A percentile compares a stretch with the other conserved stretches of the same genome.
Evolutionary conservation across 1,140 invertebrate species (phyloP).

Genomic region (Plutomurus gul): DNA sequence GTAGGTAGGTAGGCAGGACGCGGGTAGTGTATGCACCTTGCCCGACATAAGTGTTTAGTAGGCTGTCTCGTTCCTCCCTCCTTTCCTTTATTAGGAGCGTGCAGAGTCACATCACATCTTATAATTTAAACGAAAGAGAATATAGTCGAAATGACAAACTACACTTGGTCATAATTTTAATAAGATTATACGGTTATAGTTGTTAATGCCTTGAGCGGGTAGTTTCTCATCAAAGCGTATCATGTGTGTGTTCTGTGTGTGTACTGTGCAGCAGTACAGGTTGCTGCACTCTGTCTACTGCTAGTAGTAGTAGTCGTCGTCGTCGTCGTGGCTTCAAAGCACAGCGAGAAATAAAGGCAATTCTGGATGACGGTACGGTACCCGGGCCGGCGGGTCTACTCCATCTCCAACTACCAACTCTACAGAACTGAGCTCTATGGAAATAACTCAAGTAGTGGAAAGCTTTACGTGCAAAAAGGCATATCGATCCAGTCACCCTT

Average conservation of each 20-base stretch:
- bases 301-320: neutral
- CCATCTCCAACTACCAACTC: constrained; percentile 15
- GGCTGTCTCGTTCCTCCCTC: neutral
- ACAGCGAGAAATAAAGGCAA: no score
- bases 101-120: neutral
- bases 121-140: neutral
- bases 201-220: neutral
- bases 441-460: constrained; percentile 27
- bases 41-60: neutral
- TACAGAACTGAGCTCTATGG: constrained; percentile 8
- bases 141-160: neutral
- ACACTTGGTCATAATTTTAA: constrained; percentile 12
- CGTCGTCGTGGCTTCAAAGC: neutral
- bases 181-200: constrained; percentile 10
- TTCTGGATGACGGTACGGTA: constrained; percentile 4
- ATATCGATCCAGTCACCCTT: constrained; percentile 32
- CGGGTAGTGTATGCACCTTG: no score
- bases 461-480: constrained; percentile 28
- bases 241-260: no score
- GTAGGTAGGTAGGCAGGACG: no score
- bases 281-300: neutral
- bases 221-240: constrained; percentile 9
- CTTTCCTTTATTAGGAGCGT: neutral
- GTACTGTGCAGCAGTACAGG: neutral
- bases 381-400: constrained; percentile 7